Conservation (phyloP, 1,140 invertebrate genomes). For the Lineus longissimus region DNA sequence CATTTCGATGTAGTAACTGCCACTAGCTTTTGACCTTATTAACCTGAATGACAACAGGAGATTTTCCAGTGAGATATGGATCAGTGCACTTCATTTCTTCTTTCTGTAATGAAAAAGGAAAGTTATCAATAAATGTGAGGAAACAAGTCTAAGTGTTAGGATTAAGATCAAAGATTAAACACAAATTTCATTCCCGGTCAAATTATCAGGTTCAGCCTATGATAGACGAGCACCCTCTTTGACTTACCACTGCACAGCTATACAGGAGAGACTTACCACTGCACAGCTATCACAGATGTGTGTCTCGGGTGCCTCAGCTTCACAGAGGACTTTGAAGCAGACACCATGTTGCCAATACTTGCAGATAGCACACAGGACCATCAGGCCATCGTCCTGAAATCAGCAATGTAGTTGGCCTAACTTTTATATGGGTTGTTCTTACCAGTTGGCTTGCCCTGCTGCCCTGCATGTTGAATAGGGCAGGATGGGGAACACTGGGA, state of each 20-base stretch:
- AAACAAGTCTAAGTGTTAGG: too few relatives aligned
- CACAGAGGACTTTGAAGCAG: constrained; percentile 42
- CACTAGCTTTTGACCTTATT: background rate
- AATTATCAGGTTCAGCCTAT: too few relatives aligned
- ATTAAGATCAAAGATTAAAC: too few relatives aligned
- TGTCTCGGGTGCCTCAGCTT: constrained; percentile 38
- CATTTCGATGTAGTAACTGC: too few relatives aligned
- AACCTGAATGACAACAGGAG: constrained; percentile 40
- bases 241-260: too few relatives aligned
- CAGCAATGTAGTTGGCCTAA: background rate
- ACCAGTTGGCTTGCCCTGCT: too few relatives aligned
- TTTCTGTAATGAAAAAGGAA: background rate
- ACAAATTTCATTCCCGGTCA: too few relatives aligned
- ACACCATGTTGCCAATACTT: constrained; percentile 52
- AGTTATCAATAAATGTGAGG: too few relatives aligned
- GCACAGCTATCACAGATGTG: constrained; percentile 51
- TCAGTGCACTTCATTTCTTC: constrained; percentile 27
- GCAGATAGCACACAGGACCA: constrained; percentile 49
- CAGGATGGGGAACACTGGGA: too few relatives aligned
- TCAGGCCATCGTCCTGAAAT: constrained; percentile 52
- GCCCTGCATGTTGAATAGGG: too few relatives aligned
- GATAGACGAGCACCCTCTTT: too few relatives aligned
- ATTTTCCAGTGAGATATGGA: constrained; percentile 32
- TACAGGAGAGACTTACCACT: constrained; percentile 31
- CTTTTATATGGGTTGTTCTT: constrained; percentile 6